These are phyloP conservation scores for Echinometra lucunter DNA, from an alignment of 53 echinoderm and acorn worm species.

Conservation along the genomic window DNA sequence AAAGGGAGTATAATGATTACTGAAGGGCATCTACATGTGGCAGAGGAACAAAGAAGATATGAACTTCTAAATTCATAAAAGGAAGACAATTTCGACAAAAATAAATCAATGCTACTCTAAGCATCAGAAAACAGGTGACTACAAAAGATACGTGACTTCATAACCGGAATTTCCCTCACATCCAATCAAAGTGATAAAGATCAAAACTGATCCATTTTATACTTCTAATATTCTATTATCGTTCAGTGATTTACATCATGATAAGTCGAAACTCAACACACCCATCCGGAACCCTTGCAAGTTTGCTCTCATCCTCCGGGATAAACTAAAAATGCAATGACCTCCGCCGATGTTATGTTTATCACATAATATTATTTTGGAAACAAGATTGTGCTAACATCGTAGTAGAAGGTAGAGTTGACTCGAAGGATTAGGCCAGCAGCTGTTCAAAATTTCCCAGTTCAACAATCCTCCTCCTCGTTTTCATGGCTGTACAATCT, in stretches of 20 bases:
- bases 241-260: background rate
- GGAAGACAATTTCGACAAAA: background rate
- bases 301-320: background rate
- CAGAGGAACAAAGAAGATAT: background rate
- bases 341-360: background rate
- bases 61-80: background rate
- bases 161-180: background rate
- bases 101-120: no score
- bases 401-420: background rate
- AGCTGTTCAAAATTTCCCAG: conserved; percentile 44
- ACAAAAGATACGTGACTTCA: background rate
- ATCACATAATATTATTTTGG: conserved; percentile 17
- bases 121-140: background rate
- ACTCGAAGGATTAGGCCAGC: background rate
- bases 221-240: conserved; percentile 10
- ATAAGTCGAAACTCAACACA: conserved; percentile 5
- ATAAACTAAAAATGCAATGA: conserved; percentile 11
- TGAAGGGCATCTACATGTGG: no score
- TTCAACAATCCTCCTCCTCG: background rate
- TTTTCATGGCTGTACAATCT: background rate
- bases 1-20: no score
- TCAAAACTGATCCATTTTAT: background rate
- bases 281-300: background rate
- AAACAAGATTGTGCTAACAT: conserved; percentile 30
- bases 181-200: background rate